These are phyloP conservation scores for Notolabrus celidotus DNA, from an alignment of 2,797 vertebrate species.

Conservation along the genomic window DNA sequence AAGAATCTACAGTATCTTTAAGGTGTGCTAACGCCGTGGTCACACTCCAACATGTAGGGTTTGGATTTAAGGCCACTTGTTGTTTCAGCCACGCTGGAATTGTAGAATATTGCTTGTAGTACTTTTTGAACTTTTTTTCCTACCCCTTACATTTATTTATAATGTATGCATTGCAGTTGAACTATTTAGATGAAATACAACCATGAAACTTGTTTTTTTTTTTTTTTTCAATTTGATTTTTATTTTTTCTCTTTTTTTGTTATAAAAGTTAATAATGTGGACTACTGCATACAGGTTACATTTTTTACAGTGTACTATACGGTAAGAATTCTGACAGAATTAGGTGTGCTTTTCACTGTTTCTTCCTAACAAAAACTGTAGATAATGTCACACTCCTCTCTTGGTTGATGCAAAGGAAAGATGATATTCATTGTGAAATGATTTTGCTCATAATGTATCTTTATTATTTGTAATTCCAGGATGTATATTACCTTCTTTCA, in stretches of 20 bases:
- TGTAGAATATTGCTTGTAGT: conserved; percentile 83
- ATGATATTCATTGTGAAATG: conserved; percentile 86
- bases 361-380: conserved; percentile 84
- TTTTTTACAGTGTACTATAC: conserved; percentile 83
- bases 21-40: conserved; percentile 75
- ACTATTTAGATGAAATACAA: conserved; percentile 78
- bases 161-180: conserved; percentile 86
- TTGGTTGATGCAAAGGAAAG: conserved; percentile 79
- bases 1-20: conserved; percentile 77
- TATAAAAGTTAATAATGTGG: conserved; percentile 78
- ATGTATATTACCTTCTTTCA: conserved; percentile 91
- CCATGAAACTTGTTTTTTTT: conserved; percentile 66
- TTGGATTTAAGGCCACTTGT: conserved; percentile 75
- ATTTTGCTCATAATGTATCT: conserved; percentile 89
- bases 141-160: conserved; percentile 87
- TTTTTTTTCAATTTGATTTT: conserved; percentile 60
- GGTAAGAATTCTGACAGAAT: conserved; percentile 80
- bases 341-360: conserved; percentile 84
- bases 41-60: conserved; percentile 71
- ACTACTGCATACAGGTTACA: conserved; percentile 80
- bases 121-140: conserved; percentile 70
- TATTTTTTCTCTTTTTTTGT: conserved; percentile 49
- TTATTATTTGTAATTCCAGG: conserved; percentile 90
- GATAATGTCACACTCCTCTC: conserved; percentile 81
- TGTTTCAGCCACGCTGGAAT: conserved; percentile 86